Evolutionary conservation across 2,888 invertebrate genomes (phyloP), one percentile per base, ranked within the genome.

Genomic region (Deilephila porcellus): DNA sequence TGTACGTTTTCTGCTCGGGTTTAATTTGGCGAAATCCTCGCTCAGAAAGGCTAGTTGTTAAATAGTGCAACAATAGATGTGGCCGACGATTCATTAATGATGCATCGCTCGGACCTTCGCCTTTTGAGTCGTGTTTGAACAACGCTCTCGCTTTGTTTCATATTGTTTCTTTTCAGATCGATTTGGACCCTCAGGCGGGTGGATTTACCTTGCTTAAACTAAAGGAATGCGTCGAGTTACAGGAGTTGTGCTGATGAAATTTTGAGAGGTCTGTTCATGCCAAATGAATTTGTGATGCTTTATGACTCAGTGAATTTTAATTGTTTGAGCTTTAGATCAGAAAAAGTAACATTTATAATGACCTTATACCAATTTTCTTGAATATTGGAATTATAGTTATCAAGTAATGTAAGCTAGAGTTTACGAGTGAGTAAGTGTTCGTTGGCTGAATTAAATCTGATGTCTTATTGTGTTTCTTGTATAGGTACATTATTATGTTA

Each of bases 11-110:
- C 25, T 90, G 85, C 78, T 85, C 84, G 80, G 86, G 90, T 90
- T 92, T 88, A 89, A 91, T 90, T 91, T 87, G 80, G 84, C 81
- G 80, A 86, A 86, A 86, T 87, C 86, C 87, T 84, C 78, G 74
- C 25, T 67, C 52, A 52, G 78, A 77, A 63, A 75, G 76, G 88
- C 86, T 88, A 86, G 89, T 90, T 86, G 90, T 91, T 90, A 92
- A 93, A 92, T 93, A 93, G 90, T 92, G 90, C 87, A 88, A 94
- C 94, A 94, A 93, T 93, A 90, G 90, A 89, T 86, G 89, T 89
- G 90, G 85, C 86, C 84, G 86, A 79, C 75, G 75, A 80, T 77
- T 86, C 90, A 93, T 93, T 92, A 94, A 92, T 88, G 88, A 92
- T 94, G 90, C 88, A 94, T 82, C 80, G 78, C 77, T 86, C 87